Base-by-base conservation (phyloP, 2,113 vertebrate species). In the Polypterus senegalus region DNA sequence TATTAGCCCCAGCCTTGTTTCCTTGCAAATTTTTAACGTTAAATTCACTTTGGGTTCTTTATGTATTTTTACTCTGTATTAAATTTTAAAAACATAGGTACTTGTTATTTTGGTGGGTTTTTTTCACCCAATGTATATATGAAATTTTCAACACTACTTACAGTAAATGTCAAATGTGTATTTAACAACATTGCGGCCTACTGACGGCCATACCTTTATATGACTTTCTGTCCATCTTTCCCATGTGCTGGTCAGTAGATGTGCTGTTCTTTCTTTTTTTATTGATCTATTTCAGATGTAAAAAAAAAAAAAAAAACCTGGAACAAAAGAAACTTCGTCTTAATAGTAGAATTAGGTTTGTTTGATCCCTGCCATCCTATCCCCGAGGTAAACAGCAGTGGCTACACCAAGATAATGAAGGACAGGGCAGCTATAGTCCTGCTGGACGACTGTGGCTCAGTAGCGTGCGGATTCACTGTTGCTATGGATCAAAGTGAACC, bases 401-500 rank as follows among this genome's bases (percentile, higher is more conserved):
- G 58, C 54, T 64, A 47, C 62, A 65, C 63, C 63, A 49, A 43
- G 46, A 49, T 64, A 74, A 63, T 65, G 67, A 77, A 74, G 63
- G 1, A 9, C 48, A 60, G 8, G 66, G 72, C 54, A 65, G 61
- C 64, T 60, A 63, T 54, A 65, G 61, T 63, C 70, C 66, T 62
- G 67, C 63, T 46, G 58, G 66, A 60, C 71, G 73, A 71, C 74
- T 76, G 78, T 72, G 73, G 74, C 69, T 70, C 70, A 70, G 69
- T 77, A 72, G 79, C 66, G 66, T 68, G 65, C 69, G 69, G 67
- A 76, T 76, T 69, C 72, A 73, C 74, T 72, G 81, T 81, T 83
- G 76, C 78, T 79, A 77, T 77, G 77, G 73, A 70, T 77, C 53
- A 74, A 46, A 61, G 70, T 75, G 77, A 67, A 67, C 71, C 66